Percentiles rank a stretch among this genome's conserved stretches.
These are phyloP conservation scores for Rhynchotus rufescens DNA, from an alignment of 2,797 vertebrate genomes.

Conservation along the genomic window DNA sequence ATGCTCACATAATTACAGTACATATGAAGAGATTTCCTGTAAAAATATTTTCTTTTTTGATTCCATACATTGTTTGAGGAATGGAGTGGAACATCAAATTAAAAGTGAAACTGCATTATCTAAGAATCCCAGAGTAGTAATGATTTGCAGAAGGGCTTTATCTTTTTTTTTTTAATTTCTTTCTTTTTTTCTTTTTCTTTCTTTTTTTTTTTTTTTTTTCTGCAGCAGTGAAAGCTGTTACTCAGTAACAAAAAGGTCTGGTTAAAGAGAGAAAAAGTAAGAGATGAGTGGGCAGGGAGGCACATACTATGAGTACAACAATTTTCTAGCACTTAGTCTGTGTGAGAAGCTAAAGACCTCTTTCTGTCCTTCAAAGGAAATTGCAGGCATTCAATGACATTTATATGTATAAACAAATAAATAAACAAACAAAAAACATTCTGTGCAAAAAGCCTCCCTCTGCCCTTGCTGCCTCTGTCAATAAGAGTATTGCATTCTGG, in stretches of 20 bases:
- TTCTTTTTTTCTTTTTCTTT: not conserved
- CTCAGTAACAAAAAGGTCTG: not conserved
- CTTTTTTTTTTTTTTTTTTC: not conserved
- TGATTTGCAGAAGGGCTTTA: not conserved
- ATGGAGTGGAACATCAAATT: not conserved
- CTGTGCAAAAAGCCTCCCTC: not conserved
- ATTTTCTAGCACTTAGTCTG: slow-evolving; percentile 39
- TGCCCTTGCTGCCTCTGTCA: not conserved
- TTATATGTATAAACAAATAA: slow-evolving; percentile 16
- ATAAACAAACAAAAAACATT: slow-evolving; percentile 2
- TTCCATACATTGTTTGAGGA: not conserved
- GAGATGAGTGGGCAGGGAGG: slow-evolving; percentile 13
- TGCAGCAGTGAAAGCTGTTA: not conserved
- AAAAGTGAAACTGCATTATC: not conserved
- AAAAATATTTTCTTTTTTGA: not conserved
- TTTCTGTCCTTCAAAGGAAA: slow-evolving; percentile 58
- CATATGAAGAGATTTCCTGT: slow-evolving; percentile 64
- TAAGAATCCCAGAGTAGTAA: not conserved
- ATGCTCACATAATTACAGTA: fast-evolving
- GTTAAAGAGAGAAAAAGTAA: slow-evolving; percentile 32
- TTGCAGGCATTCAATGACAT: not conserved
- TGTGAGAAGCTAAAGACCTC: slow-evolving; percentile 8
- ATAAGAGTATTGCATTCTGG: not conserved
- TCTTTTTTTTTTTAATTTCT: too few species aligned
- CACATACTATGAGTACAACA: not conserved